Base-by-base conservation (phyloP, 2,888 invertebrate genomes). In the Drosophila heteroneura region DNA sequence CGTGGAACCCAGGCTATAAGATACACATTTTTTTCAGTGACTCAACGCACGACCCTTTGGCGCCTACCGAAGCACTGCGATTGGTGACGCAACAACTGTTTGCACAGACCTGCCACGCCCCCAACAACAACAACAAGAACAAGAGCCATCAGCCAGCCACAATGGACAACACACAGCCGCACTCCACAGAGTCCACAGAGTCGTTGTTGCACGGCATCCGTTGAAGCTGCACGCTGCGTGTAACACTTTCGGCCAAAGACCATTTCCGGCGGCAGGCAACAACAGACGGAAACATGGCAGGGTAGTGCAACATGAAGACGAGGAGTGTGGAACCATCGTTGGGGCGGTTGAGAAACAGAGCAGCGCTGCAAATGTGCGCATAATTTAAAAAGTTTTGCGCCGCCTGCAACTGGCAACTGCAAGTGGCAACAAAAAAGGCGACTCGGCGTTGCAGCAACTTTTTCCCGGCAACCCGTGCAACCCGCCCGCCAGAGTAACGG, bases 171-270 rank as follows among this genome's bases (percentile, higher is more conserved):
- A 47, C 26, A 47, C 26, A 26, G 9, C 16, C 26, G 16, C 47
- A 26, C 16, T 47, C 16, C 9, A 47, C 47, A 47, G 14, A 22
- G 12, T 26, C 19, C 28, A 16, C 58, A 51, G 58, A 32, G 64
- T 41, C 51, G 62, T 64, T 57, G 61, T 67, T 57, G 63, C 66
- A 67, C 63, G 70, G 58, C 69, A 64, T 71, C 54, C 66, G 74
- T 70, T 64, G 66, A 59, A 44, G 54, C 73, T 70, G 76, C 87
- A 76, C 83, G 86, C 85, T 71, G 79, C 79, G 82, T 85, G 90
- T 74, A 85, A 85, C 90, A 85, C 85, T 90, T 90, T 88, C 85
- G 81, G 81, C 81, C 90, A 90, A 83, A 86, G 89, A 90, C 89
- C 89, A 90, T 90, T 81, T 86, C 90, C 85, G 90, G 63, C 75